Base-by-base conservation (phyloP, 2,888 invertebrate genomes). In the Drosophila infuscata region DNA sequence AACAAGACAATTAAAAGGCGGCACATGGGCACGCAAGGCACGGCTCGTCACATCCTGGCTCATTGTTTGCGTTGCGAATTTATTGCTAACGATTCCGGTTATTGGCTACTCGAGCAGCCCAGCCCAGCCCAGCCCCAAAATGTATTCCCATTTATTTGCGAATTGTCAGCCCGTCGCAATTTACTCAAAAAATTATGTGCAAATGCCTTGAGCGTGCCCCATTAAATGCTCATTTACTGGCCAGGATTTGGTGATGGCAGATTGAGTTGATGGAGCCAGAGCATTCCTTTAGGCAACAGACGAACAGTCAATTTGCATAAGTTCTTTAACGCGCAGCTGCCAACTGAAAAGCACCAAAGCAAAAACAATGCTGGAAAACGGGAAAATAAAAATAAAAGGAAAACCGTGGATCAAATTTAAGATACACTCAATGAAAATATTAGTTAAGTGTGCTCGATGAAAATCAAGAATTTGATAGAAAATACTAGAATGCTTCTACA, bases 151-250 rank as follows among this genome's bases (percentile, higher is more conserved):
- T 79, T 68, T 76, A 51, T 81, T 69, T 67, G 69, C 74, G 49
- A 74, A 70, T 68, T 81, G 68, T 62, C 61, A 79, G 64, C 49
- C 68, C 61, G 56, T 57, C 54, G 67, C 65, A 78, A 64, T 67
- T 75, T 66, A 64, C 51, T 54, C 29, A 12, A 56, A 64, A 72
- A 71, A 71, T 70, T 8, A 71, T 70, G 70, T 65, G 74, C 64
- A 74, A 84, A 82, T 70, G 73, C 66, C 69, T 75, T 52, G 75
- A 75, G 79, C 76, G 63, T 82, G 70, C 29, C 63, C 70, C 77
- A 84, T 87, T 83, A 76, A 85, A 88, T 74, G 70, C 73, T 74
- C 71, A 72, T 76, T 82, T 73, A 30, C 58, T 46, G 61, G 29
- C 11, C 20, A 51, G 30, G 35, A 20, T 36, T 48, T 60, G 20